These are phyloP conservation scores for Neuroscelio doddi DNA, from an alignment of 2,888 invertebrate species.

Conservation along the genomic window DNA sequence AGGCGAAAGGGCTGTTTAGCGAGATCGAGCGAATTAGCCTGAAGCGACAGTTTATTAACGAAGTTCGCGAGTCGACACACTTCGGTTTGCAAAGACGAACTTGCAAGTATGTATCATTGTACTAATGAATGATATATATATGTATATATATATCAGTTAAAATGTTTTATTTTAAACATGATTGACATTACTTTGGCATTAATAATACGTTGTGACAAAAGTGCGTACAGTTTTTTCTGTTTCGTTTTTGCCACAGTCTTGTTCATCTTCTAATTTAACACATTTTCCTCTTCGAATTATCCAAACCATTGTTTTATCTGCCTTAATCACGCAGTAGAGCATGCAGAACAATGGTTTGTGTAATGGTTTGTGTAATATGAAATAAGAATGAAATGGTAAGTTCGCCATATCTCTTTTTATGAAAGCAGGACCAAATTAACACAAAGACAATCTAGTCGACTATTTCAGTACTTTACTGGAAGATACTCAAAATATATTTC, in stretches of 20 bases:
- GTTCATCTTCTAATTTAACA: not conserved
- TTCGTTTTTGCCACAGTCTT: not conserved
- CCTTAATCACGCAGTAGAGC: slow-evolving; percentile 20
- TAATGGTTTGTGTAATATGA: not conserved
- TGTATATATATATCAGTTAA: no score
- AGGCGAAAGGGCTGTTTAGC: not conserved
- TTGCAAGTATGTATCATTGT: no score
- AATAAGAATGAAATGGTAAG: slow-evolving; percentile 1
- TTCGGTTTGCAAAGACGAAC: no score
- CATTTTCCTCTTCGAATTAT: slow-evolving; percentile 1
- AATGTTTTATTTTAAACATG: not conserved
- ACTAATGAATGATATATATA: no score
- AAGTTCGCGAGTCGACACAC: not conserved
- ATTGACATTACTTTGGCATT: not conserved
- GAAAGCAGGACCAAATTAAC: not conserved
- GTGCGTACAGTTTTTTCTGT: not conserved
- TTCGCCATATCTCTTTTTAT: slow-evolving; percentile 1
- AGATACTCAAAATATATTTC: slow-evolving; percentile 15
- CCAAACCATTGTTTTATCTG: slow-evolving; percentile 25
- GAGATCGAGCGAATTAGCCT: no score
- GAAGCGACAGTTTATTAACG: no score
- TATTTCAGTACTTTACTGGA: not conserved
- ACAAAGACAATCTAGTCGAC: no score
- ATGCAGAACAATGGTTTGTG: slow-evolving; percentile 12
- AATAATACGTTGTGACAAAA: not conserved